phyloP scores from a whole-genome alignment of 2,113 vertebrate genomes.

The Notechis scutatus region DNA sequence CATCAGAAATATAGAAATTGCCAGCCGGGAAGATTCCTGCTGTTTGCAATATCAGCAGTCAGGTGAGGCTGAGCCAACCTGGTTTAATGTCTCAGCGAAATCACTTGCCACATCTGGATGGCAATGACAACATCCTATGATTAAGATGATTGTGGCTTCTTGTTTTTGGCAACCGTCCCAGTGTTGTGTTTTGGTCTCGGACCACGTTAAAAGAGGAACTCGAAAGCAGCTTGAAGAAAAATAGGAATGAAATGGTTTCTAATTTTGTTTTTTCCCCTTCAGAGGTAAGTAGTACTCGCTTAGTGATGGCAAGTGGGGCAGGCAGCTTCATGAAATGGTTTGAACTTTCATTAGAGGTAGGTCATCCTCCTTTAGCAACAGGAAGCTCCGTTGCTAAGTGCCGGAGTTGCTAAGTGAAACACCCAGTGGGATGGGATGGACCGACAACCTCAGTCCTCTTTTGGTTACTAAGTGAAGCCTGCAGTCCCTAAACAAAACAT shows the following conservation, averaged over 20 bases:
- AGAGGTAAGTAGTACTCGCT: too few relatives aligned
- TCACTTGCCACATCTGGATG: neutral
- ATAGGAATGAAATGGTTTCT: neutral
- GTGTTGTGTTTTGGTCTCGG: too few relatives aligned
- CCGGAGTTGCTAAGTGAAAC: too few relatives aligned
- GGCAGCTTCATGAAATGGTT: too few relatives aligned
- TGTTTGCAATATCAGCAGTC: neutral
- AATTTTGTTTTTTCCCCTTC: too few relatives aligned
- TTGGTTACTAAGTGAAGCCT: neutral
- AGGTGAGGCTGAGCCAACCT: neutral
- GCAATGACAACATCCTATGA: neutral
- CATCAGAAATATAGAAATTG: neutral
- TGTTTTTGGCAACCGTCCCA: neutral
- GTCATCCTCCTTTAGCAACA: too few relatives aligned
- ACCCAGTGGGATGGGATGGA: too few relatives aligned
- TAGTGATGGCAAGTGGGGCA: too few relatives aligned
- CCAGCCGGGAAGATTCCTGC: neutral
- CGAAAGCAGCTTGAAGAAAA: neutral
- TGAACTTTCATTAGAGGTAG: too few relatives aligned
- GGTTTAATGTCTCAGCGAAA: neutral
- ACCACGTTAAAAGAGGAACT: neutral
- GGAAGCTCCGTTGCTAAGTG: too few relatives aligned
- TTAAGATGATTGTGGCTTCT: neutral
- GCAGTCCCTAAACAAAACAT: neutral
- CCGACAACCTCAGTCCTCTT: neutral